A percentile compares a stretch with the other conserved stretches of the same genome.
phyloP scores from a whole-genome alignment of 2,888 invertebrate genomes.

The Steinernema scapterisci region DNA sequence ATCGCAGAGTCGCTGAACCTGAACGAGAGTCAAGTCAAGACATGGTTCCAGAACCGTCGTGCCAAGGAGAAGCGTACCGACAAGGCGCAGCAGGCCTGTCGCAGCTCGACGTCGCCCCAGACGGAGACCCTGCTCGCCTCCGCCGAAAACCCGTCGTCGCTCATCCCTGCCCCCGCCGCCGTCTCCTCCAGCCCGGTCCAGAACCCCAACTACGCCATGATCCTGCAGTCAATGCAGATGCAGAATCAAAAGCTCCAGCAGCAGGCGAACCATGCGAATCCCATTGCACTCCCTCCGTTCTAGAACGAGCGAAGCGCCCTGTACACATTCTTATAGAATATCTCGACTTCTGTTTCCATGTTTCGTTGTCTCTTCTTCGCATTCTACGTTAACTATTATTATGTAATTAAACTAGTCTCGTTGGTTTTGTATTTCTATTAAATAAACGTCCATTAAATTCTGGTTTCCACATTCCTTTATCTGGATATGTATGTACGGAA shows the following conservation, averaged over 20 bases:
- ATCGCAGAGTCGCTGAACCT: constrained; percentile 48
- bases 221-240: constrained; percentile 29
- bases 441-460: neutral
- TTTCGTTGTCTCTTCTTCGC: constrained; percentile 9
- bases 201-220: constrained; percentile 23
- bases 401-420: constrained; percentile 27
- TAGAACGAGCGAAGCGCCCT: neutral
- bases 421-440: neutral
- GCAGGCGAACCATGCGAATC: neutral
- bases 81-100: constrained; percentile 16
- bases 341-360: neutral
- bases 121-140: neutral
- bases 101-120: constrained; percentile 18
- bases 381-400: constrained; percentile 19
- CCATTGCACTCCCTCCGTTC: constrained; percentile 1
- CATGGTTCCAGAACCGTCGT: constrained; percentile 56
- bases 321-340: constrained; percentile 31
- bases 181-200: neutral
- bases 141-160: neutral
- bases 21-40: constrained; percentile 55
- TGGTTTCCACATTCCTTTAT: neutral
- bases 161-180: neutral
- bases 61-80: constrained; percentile 27
- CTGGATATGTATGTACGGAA: no score
- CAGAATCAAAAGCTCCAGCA: constrained; percentile 26